Conservation (phyloP, 2,113 vertebrate genomes). For the Promerops cafer region DNA sequence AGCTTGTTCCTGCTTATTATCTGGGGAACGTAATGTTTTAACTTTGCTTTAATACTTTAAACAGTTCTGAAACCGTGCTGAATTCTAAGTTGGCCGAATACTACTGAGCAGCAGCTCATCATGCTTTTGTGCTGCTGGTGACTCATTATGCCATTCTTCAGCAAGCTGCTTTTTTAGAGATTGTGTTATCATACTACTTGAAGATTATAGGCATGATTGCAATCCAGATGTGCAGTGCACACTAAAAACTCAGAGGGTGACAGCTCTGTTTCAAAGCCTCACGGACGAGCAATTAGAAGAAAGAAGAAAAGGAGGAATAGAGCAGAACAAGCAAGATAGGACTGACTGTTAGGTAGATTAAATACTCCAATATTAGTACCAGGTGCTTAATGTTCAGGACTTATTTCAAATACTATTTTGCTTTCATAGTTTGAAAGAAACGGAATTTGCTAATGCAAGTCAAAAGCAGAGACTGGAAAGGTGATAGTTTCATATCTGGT, state of each 20-base stretch:
- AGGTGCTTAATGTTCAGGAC: not conserved
- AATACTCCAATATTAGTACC: not conserved
- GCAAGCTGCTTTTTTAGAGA: not conserved
- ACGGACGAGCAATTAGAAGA: not conserved
- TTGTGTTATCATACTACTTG: not conserved
- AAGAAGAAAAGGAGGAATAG: not conserved
- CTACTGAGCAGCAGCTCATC: not conserved
- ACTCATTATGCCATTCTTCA: not conserved
- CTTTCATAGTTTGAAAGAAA: not conserved
- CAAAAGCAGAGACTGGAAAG: not conserved
- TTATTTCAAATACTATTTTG: not conserved
- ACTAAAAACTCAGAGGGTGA: not conserved
- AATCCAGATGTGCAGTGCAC: not conserved
- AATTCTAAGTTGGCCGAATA: not conserved
- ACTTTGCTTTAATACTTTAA: not conserved
- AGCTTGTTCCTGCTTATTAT: constrained; percentile 7
- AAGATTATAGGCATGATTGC: not conserved
- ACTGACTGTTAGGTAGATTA: not conserved
- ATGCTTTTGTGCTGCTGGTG: not conserved
- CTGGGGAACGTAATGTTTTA: not conserved
- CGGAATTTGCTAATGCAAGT: not conserved
- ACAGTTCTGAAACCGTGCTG: not conserved
- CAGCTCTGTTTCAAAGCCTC: not conserved
- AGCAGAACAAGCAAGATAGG: not conserved
- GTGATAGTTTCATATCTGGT: not conserved